phyloP scores from a whole-genome alignment of 2,888 invertebrate genomes.

The Ptilodon capucinus region DNA sequence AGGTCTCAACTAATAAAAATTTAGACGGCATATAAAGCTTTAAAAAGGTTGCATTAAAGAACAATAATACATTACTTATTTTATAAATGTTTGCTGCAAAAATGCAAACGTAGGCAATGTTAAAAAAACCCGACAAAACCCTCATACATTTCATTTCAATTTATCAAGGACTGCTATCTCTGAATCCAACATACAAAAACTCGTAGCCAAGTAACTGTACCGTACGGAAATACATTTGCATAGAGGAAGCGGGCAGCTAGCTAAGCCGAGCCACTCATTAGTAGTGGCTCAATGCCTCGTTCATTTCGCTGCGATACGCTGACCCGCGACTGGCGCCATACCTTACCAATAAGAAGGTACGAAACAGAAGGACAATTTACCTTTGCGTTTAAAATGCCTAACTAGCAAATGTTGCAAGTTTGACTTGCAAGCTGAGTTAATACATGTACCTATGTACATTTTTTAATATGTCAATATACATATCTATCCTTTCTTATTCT shows the following conservation, averaged over 20 bases:
- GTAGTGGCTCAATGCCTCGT: not conserved
- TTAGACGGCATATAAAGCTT: no score
- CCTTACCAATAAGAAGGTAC: not conserved
- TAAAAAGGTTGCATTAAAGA: no score
- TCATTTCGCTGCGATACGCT: not conserved
- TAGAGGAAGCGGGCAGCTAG: not conserved
- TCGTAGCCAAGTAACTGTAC: not conserved
- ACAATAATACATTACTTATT: no score
- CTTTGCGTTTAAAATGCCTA: not conserved
- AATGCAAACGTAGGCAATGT: no score
- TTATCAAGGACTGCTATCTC: not conserved
- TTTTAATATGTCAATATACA: no score
- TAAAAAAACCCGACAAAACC: no score
- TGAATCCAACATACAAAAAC: not conserved
- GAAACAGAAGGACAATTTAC: not conserved
- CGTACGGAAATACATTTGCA: not conserved
- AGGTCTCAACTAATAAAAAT: no score
- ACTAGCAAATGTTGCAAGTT: not conserved
- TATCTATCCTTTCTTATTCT: no score
- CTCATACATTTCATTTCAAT: not conserved
- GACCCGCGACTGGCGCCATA: not conserved
- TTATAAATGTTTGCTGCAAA: no score
- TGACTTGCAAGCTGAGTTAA: not conserved
- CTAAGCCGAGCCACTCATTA: not conserved
- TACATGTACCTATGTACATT: no score